Evolutionary conservation across 2,888 invertebrate species (phyloP).

Genomic region (Microctonus aethiopoides): DNA sequence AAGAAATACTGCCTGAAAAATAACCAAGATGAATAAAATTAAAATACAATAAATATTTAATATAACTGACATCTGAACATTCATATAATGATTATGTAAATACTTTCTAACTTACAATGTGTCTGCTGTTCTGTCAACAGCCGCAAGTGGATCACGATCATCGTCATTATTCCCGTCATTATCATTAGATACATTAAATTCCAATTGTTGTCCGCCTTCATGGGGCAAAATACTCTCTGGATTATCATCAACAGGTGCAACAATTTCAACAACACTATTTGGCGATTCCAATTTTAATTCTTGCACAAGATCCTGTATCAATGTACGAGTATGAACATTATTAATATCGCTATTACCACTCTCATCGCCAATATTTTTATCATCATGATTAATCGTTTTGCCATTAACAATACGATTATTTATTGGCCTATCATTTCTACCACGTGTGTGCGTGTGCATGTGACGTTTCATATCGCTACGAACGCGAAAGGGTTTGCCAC

Average conservation of each 20-base stretch:
- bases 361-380: slow-evolving; percentile 44
- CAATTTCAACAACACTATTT: slow-evolving; percentile 57
- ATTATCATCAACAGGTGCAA: slow-evolving; percentile 56
- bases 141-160: slow-evolving; percentile 66
- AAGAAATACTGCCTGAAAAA: slow-evolving; percentile 56
- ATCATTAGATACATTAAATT: slow-evolving; percentile 47
- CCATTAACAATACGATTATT: slow-evolving; percentile 50
- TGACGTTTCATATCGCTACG: slow-evolving; percentile 87
- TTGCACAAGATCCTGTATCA: slow-evolving; percentile 60
- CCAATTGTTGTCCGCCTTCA: slow-evolving; percentile 56
- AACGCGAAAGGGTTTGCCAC: slow-evolving; percentile 85
- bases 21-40: slow-evolving; percentile 38
- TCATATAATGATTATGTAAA: slow-evolving; percentile 5
- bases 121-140: slow-evolving; percentile 64
- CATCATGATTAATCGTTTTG: slow-evolving; percentile 46
- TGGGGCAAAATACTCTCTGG: slow-evolving; percentile 63
- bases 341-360: slow-evolving; percentile 42
- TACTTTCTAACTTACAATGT: slow-evolving; percentile 63
- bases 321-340: slow-evolving; percentile 40
- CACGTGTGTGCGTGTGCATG: slow-evolving; percentile 75
- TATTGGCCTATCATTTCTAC: slow-evolving; percentile 27
- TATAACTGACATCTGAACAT: too few relatives aligned
- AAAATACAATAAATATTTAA: not conserved
- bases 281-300: slow-evolving; percentile 61
- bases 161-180: slow-evolving; percentile 52